Percentiles rank a stretch among this genome's conserved stretches.
Conservation (phyloP, 1,140 invertebrate species). For the Charaxes varanes region DNA sequence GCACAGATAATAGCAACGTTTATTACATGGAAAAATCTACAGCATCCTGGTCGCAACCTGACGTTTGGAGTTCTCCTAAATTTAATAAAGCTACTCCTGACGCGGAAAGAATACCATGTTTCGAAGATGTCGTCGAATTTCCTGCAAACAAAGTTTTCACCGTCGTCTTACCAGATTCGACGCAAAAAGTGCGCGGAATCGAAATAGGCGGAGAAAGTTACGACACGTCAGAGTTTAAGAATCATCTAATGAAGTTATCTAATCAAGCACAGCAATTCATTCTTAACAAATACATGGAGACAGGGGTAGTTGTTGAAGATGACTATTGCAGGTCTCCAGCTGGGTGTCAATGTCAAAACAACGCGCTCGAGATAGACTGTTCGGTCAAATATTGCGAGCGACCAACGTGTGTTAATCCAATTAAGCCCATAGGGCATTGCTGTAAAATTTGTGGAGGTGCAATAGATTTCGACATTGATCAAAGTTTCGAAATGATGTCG, state of each 20-base stretch:
- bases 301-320: slow-evolving; percentile 21
- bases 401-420: slow-evolving; percentile 42
- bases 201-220: slow-evolving; percentile 22
- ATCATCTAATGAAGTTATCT: slow-evolving; percentile 1
- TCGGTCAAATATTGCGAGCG: slow-evolving; percentile 39
- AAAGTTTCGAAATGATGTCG: slow-evolving; percentile 37
- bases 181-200: slow-evolving; percentile 30
- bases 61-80: slow-evolving; percentile 48
- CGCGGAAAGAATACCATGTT: slow-evolving; percentile 52
- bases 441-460: slow-evolving; percentile 57
- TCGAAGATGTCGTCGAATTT: slow-evolving; percentile 46
- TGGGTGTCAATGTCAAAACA: slow-evolving; percentile 50
- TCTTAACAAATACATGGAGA: slow-evolving; percentile 20
- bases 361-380: slow-evolving; percentile 38
- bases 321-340: slow-evolving; percentile 28
- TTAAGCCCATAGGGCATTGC: slow-evolving; percentile 53
- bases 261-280: slow-evolving; percentile 34
- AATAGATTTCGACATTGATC: slow-evolving; percentile 37
- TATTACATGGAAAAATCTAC: slow-evolving; percentile 39
- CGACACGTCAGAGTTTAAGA: slow-evolving; percentile 16
- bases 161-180: slow-evolving; percentile 29
- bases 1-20: slow-evolving; percentile 31
- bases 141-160: slow-evolving; percentile 31
- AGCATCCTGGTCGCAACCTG: slow-evolving; percentile 41
- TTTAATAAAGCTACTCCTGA: slow-evolving; percentile 62